Base-by-base conservation (phyloP, 2,888 invertebrate genomes). In the Heliconius charithonia region DNA sequence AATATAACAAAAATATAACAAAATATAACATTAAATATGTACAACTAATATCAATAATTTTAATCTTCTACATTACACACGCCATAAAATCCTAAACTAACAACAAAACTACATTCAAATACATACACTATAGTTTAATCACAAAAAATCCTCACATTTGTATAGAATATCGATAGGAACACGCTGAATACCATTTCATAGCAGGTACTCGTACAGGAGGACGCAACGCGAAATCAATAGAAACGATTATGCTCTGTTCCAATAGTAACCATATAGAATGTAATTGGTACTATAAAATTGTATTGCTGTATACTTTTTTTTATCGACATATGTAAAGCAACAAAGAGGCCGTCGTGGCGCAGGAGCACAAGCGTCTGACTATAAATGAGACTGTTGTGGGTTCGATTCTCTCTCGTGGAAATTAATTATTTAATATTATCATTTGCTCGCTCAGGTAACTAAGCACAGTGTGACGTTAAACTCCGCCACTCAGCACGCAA, bases 201-300 rank as follows among this genome's bases (percentile, higher is more conserved):
- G 45, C 70, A 70, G 45, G 70, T 70, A 70, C 27, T 45, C 6
- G 45, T 22, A 37, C 4, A 27, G 59, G 70, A n/a, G 32, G 32
- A 37, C 56, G 29, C 25, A 37, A 62, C 37, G 73, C 16, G 25
- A 73, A 73, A 73, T 73, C 73, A 62, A 73, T 73, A n/a, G 59
- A 73, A 62, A 37, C 62, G 73, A 32, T 32, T 62, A 73, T 9
- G 25, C 59, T 37, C 59, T 56, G 73, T 32, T 37, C 37, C 62
- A 37, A 73, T 73, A 73, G 73, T 59, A 59, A 59, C 59, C 62
- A 37, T 73, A 25, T 62, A n/a, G 4, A 73, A 12, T 73, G 32
- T 73, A 59, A 73, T 62, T 73, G 73, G 56, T 19, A 37, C 62
- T 25, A 73, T 73, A 59, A 62, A 62, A 32, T 25, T 62, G 25